Conservation (phyloP, 2,888 invertebrate species). For the Beris chalybata region DNA sequence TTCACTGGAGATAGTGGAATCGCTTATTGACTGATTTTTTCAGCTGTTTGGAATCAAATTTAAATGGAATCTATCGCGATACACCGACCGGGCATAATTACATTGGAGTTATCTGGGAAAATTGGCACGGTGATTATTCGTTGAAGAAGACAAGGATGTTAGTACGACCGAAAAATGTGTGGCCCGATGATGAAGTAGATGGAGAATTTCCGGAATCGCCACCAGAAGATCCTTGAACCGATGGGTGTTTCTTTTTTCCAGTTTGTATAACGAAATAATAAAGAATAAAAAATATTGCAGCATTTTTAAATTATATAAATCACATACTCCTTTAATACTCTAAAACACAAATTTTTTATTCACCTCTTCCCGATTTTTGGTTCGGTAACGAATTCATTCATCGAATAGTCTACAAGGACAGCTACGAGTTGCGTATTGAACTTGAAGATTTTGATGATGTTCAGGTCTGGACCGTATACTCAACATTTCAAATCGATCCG, state of each 20-base stretch:
- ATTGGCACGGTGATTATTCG: slow-evolving; percentile 62
- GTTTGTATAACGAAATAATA: background rate
- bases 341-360: no score
- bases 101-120: slow-evolving; percentile 62
- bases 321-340: no score
- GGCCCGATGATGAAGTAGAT: slow-evolving; percentile 16
- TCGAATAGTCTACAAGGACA: slow-evolving; percentile 52
- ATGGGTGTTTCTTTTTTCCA: background rate
- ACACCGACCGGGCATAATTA: slow-evolving; percentile 57
- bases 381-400: slow-evolving; percentile 63
- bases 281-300: no score
- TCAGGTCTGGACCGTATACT: slow-evolving; percentile 60
- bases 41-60: slow-evolving; percentile 62
- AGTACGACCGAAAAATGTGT: slow-evolving; percentile 45
- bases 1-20: background rate
- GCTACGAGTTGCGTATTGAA: slow-evolving; percentile 58
- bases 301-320: no score
- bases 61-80: slow-evolving; percentile 60
- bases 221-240: slow-evolving; percentile 39
- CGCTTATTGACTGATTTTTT: slow-evolving; percentile 37
- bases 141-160: slow-evolving; percentile 59
- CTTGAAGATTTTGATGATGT: slow-evolving; percentile 59
- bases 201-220: slow-evolving; percentile 22
- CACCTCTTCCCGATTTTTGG: slow-evolving; percentile 59
- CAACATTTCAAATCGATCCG: slow-evolving; percentile 52